Conservation (phyloP, 37 sponge, comb jelly and placozoan genomes). For the Beroe forskalii region DNA sequence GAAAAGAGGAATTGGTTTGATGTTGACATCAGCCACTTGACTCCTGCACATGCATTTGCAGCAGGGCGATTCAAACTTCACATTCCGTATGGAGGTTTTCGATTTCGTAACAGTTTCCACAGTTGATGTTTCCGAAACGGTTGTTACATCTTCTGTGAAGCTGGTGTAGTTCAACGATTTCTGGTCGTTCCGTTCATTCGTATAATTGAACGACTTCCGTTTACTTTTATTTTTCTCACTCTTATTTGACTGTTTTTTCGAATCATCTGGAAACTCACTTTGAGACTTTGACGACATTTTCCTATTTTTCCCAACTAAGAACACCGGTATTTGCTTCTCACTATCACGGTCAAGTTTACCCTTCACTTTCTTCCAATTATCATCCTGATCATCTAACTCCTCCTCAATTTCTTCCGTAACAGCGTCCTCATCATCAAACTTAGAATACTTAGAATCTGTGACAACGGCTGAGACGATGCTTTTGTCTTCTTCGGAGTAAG, state of each 20-base stretch:
- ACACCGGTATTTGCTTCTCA: slow-evolving; percentile 2
- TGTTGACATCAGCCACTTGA: slow-evolving; percentile 8
- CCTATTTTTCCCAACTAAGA: slow-evolving; percentile 18
- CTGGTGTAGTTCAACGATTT: slow-evolving; percentile 9
- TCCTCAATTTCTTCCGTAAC: slow-evolving; percentile 2
- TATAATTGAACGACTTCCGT: not conserved
- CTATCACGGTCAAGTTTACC: not conserved
- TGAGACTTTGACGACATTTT: not conserved
- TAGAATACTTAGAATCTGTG: not conserved
- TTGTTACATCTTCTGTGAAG: slow-evolving; percentile 5
- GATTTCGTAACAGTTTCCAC: slow-evolving; percentile 29
- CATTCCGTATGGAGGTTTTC: not conserved
- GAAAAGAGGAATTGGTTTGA: slow-evolving; percentile 34
- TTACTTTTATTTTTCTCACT: not conserved
- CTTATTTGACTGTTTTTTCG: not conserved
- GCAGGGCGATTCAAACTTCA: slow-evolving; percentile 6
- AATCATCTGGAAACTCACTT: not conserved
- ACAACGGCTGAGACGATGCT: not conserved
- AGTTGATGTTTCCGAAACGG: not conserved
- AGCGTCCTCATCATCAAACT: slow-evolving; percentile 10
- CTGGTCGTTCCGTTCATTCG: not conserved
- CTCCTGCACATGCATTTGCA: slow-evolving; percentile 16
- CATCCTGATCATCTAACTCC: not conserved
- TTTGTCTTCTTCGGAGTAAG: not conserved
- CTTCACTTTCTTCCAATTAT: slow-evolving; percentile 29